Evolutionary conservation across 2,888 invertebrate genomes (phyloP), one percentile per base, ranked within the genome.

Genomic region (Herminia tarsipennalis): DNA sequence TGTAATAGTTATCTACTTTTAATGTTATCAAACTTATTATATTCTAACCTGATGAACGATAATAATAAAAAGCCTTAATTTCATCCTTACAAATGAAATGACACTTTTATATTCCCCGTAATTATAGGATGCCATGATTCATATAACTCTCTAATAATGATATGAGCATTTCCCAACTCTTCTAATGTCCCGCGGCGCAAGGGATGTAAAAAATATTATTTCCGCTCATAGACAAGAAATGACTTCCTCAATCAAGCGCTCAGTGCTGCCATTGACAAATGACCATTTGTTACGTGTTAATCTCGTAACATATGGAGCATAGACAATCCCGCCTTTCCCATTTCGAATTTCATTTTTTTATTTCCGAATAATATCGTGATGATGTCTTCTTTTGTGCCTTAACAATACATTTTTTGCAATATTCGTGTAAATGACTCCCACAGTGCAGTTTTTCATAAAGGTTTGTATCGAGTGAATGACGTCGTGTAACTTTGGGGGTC

Each of bases 181-280:
- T 78, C 77, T 87, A 86, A 88, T 86, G 80, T 73, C 79, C 78
- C 79, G 70, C 72, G 54, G 76, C 58, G 59, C 52, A 54, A 62
- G 66, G 78, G 81, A 83, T 86, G 81, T 81, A 80, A 88, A 84
- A 90, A 87, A 83, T 78, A 80, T 79, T 83, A 86, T 90, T 87
- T 91, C 91, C 91, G 89, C 79, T 86, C 77, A 76, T 76, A 81
- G 72, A 79, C 77, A 76, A 85, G 86, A 89, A 89, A 90, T 88
- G 73, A 87, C 91, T 91, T 91, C 91, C 91, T 89, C 89, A 91
- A 91, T 91, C 91, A 91, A 85, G 73, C 71, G 53, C 63, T 61
- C 73, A 73, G 68, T 69, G 73, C 67, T 59, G 56, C 72, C 76
- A 79, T 84, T 90, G 91, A 90, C 88, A 87, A 89, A 91, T 90